phyloP scores from a whole-genome alignment of 2,888 invertebrate species.

The Drosophila mayaguana region DNA sequence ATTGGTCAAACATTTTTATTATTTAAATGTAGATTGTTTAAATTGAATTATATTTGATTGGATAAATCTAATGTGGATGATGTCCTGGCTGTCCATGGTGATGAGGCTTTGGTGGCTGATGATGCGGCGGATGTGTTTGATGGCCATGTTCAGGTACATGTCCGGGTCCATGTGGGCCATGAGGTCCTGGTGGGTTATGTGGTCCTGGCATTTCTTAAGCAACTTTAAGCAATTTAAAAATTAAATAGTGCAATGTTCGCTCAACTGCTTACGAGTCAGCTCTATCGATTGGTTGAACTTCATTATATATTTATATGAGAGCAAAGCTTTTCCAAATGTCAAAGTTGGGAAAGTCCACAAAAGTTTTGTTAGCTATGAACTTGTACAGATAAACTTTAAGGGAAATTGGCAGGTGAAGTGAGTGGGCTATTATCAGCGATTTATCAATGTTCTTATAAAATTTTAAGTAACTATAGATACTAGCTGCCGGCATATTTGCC shows the following conservation, averaged over 20 bases:
- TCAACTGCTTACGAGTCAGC: constrained; percentile 10
- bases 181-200: constrained; percentile 10
- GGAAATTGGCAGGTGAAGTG: constrained; percentile 15
- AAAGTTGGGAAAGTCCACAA: constrained; percentile 42
- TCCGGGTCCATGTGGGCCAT: constrained; percentile 3
- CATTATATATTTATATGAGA: constrained; percentile 38
- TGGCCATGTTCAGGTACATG: constrained; percentile 14
- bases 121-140: constrained; percentile 30
- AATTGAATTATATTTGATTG: not conserved
- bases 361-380: constrained; percentile 25
- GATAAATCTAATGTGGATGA: constrained; percentile 7
- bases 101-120: constrained; percentile 22
- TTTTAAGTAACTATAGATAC: not conserved
- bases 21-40: not conserved
- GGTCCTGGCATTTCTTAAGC: constrained; percentile 32
- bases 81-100: constrained; percentile 22
- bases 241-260: constrained; percentile 1
- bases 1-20: not conserved
- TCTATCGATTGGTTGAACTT: constrained; percentile 4
- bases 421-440: constrained; percentile 1
- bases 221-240: constrained; percentile 3
- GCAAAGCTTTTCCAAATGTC: constrained; percentile 31
- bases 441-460: constrained; percentile 2
- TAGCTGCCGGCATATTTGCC: not conserved
- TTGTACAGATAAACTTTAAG: constrained; percentile 29